phyloP scores from a whole-genome alignment of 2,888 invertebrate genomes.

The Drosophila prolongata region DNA sequence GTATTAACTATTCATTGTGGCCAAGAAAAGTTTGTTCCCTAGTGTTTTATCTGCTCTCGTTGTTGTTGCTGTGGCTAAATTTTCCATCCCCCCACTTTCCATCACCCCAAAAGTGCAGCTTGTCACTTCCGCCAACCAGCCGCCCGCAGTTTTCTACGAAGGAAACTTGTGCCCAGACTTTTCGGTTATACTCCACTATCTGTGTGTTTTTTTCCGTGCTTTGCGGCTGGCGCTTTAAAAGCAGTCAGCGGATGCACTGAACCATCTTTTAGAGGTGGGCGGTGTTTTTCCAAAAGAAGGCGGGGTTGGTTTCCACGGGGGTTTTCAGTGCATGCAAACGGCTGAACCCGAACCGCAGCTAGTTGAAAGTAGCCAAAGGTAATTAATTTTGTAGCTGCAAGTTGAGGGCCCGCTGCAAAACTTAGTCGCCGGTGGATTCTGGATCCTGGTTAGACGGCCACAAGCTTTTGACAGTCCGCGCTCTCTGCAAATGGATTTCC shows the following conservation, averaged over 20 bases:
- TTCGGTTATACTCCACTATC: slow-evolving; percentile 28
- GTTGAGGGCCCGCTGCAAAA: slow-evolving; percentile 47
- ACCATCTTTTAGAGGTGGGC: slow-evolving; percentile 55
- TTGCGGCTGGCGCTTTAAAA: slow-evolving; percentile 63
- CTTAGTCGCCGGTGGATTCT: slow-evolving; percentile 51
- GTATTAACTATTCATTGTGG: slow-evolving; percentile 29
- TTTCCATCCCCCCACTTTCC: slow-evolving; percentile 10
- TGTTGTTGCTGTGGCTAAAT: slow-evolving; percentile 33
- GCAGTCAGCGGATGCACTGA: slow-evolving; percentile 65
- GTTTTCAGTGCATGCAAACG: slow-evolving; percentile 11
- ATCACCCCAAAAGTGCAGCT: slow-evolving; percentile 39
- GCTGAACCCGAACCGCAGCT: slow-evolving; percentile 50
- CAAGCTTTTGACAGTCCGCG: slow-evolving; percentile 62
- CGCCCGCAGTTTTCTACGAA: slow-evolving; percentile 61
- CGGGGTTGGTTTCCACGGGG: neutral
- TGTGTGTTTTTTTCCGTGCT: slow-evolving; percentile 14
- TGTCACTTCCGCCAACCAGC: slow-evolving; percentile 69
- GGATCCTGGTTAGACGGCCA: slow-evolving; percentile 46
- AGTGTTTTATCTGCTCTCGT: slow-evolving; percentile 48
- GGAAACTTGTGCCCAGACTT: slow-evolving; percentile 59
- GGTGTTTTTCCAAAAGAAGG: slow-evolving; percentile 4
- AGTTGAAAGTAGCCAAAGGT: slow-evolving; percentile 81
- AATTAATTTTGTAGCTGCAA: slow-evolving; percentile 81
- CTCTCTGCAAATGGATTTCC: slow-evolving; percentile 72
- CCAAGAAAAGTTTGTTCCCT: slow-evolving; percentile 7